Conservation (phyloP, 2,797 vertebrate genomes). For the Chelon auratus region DNA sequence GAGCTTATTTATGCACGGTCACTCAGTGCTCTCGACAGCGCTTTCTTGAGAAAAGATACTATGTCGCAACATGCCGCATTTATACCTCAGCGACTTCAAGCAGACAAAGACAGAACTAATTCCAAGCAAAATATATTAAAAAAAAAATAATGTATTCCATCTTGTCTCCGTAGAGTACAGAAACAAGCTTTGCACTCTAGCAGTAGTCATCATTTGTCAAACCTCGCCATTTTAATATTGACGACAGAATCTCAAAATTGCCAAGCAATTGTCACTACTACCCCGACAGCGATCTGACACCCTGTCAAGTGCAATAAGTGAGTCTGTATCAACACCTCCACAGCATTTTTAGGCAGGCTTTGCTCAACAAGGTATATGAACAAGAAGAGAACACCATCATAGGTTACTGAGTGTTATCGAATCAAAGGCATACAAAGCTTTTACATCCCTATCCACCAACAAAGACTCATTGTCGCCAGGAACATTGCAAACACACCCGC, state of each 20-base stretch:
- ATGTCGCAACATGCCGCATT: neutral
- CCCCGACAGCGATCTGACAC: slow-evolving; percentile 27
- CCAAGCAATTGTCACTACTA: slow-evolving; percentile 28
- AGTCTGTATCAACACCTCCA: slow-evolving; percentile 32
- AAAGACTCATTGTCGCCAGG: slow-evolving; percentile 13
- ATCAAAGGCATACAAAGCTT: slow-evolving; percentile 1
- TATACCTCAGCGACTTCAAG: neutral
- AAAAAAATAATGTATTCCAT: neutral
- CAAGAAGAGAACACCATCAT: slow-evolving; percentile 13
- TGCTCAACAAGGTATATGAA: slow-evolving; percentile 21
- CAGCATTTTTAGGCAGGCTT: slow-evolving; percentile 16
- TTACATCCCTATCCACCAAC: slow-evolving; percentile 14
- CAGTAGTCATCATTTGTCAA: slow-evolving; percentile 9
- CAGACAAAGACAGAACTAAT: neutral
- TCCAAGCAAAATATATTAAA: slow-evolving; percentile 1
- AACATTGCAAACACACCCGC: slow-evolving; percentile 25
- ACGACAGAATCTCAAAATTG: slow-evolving; percentile 24
- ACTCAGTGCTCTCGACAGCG: slow-evolving; percentile 28
- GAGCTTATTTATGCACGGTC: slow-evolving; percentile 38
- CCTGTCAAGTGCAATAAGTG: slow-evolving; percentile 27
- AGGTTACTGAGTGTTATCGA: slow-evolving; percentile 15
- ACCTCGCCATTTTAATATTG: slow-evolving; percentile 22
- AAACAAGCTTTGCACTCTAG: neutral
- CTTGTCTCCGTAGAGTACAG: slow-evolving; percentile 1
- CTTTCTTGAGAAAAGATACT: slow-evolving; percentile 1